phyloP scores from a whole-genome alignment of 2,113 vertebrate species.

The Potamarius usumacintae region DNA sequence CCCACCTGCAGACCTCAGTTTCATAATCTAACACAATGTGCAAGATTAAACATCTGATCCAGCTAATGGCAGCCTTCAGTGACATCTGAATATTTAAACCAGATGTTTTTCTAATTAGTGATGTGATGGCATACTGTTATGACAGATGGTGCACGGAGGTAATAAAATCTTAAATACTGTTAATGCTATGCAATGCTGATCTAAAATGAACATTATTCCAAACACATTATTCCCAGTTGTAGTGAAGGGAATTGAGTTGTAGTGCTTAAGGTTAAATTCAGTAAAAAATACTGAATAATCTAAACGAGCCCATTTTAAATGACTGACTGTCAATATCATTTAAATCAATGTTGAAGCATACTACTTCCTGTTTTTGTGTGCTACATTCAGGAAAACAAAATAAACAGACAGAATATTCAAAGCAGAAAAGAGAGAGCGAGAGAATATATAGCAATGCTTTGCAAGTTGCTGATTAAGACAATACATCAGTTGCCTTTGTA shows the following conservation, averaged over 20 bases:
- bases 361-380: background rate
- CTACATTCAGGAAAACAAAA: background rate
- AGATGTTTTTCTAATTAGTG: constrained; percentile 9
- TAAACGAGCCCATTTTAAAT: background rate
- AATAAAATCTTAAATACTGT: background rate
- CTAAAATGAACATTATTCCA: background rate
- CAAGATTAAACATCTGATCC: constrained; percentile 6
- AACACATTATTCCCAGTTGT: background rate
- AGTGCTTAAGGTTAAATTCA: background rate
- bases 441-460: background rate
- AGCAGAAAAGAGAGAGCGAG: no score
- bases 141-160: background rate
- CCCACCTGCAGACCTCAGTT: background rate
- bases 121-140: background rate
- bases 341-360: background rate
- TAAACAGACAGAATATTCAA: background rate
- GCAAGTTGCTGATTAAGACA: background rate
- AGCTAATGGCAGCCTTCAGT: background rate
- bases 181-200: background rate
- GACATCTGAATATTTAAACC: background rate
- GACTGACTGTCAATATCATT: background rate
- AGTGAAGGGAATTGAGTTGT: no score
- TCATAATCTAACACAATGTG: background rate
- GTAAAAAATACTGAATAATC: background rate
- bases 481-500: background rate